Conservation (phyloP, 1,140 invertebrate species). For the Meloidogyne chitwoodi region DNA sequence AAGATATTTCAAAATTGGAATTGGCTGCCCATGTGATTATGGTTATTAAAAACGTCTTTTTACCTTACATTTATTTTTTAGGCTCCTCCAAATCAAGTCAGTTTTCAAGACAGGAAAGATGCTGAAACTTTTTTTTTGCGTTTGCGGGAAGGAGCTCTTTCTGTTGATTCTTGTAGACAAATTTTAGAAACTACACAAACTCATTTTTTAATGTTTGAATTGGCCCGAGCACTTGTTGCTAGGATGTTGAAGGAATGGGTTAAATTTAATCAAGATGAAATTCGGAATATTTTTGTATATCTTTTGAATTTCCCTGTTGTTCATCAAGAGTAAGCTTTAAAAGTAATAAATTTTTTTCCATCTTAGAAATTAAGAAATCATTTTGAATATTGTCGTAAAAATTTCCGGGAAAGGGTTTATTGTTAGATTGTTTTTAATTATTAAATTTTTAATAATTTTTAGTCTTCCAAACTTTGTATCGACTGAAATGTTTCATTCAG, state of each 20-base stretch:
- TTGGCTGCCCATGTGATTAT: constrained; percentile 27
- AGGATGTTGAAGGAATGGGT: constrained; percentile 24
- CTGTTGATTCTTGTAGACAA: constrained; percentile 21
- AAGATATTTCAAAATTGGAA: constrained; percentile 26
- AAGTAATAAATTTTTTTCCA: too few relatives aligned
- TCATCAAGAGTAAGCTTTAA: constrained; percentile 15
- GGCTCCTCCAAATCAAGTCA: constrained; percentile 29
- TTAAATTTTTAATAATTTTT: too few relatives aligned
- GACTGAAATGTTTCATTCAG: constrained; percentile 26
- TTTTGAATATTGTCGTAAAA: too few relatives aligned
- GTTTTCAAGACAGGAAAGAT: constrained; percentile 19
- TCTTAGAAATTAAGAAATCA: too few relatives aligned
- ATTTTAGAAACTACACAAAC: constrained; percentile 26
- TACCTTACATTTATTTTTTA: neutral
- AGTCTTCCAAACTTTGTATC: constrained; percentile 26
- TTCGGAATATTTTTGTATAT: constrained; percentile 20
- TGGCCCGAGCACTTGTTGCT: constrained; percentile 13
- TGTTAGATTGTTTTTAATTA: too few relatives aligned
- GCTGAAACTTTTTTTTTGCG: constrained; percentile 22
- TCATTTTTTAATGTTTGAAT: constrained; percentile 32
- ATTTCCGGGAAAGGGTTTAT: too few relatives aligned
- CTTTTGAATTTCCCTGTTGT: constrained; percentile 23
- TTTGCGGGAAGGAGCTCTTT: constrained; percentile 14
- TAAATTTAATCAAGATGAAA: constrained; percentile 17
- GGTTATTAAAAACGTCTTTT: neutral